phyloP scores from a whole-genome alignment of 2,888 invertebrate species.

The Agrochola litura region DNA sequence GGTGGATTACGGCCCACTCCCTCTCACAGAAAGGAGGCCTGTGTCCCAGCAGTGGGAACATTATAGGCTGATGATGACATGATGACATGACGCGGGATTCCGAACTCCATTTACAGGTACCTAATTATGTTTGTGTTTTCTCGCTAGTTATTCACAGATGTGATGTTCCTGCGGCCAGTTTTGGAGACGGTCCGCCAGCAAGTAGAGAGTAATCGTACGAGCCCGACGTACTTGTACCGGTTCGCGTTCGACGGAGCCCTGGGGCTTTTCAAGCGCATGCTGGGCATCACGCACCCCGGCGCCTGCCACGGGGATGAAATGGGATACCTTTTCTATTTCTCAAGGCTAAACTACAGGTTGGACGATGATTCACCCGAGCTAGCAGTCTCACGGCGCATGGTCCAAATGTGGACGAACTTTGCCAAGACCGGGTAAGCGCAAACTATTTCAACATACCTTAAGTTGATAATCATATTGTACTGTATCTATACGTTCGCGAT shows the following conservation, averaged over 20 bases:
- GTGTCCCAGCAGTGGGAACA: no score
- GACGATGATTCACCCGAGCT: conserved; percentile 91
- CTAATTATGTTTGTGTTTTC: conserved; percentile 16
- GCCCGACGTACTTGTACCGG: conserved; percentile 91
- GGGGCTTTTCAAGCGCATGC: conserved; percentile 91
- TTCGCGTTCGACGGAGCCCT: conserved; percentile 92
- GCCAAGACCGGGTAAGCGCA: conserved; percentile 91
- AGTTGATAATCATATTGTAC: background rate
- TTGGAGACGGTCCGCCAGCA: conserved; percentile 88
- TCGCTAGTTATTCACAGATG: conserved; percentile 91
- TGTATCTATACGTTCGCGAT: background rate
- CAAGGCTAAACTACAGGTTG: conserved; percentile 91
- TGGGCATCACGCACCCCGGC: conserved; percentile 91
- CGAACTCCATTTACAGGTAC: background rate
- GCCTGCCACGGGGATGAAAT: conserved; percentile 92
- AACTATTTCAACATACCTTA: background rate
- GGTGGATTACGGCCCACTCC: no score
- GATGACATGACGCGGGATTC: no score
- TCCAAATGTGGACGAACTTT: conserved; percentile 92
- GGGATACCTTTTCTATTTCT: conserved; percentile 92
- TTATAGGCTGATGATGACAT: no score
- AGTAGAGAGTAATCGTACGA: conserved; percentile 81
- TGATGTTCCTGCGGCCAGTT: conserved; percentile 91
- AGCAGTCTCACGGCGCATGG: conserved; percentile 90
- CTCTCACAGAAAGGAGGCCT: no score